phyloP scores from a whole-genome alignment of 2,888 invertebrate species.

The Metellina segmentata region DNA sequence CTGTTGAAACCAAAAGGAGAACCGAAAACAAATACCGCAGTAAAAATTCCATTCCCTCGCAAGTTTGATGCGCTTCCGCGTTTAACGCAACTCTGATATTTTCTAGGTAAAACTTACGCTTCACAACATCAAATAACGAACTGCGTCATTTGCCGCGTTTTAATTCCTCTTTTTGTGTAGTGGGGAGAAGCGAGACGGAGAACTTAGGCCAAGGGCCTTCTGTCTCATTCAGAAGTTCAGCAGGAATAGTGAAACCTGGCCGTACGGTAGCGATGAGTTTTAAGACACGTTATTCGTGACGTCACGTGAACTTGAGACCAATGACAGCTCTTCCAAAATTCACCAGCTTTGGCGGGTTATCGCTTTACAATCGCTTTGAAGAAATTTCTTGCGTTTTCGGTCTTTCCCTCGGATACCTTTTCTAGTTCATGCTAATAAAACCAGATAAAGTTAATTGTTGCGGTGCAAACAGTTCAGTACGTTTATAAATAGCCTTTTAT shows the following conservation, averaged over 20 bases:
- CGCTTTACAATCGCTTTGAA: not conserved
- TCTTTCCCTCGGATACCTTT: too few species aligned
- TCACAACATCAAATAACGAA: slow-evolving; percentile 31
- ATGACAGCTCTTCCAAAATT: slow-evolving; percentile 44
- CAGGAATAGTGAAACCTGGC: slow-evolving; percentile 35
- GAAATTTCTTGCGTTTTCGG: too few species aligned
- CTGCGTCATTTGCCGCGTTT: not conserved
- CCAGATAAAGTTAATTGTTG: too few species aligned
- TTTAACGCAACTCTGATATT: not conserved
- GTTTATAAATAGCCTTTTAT: too few species aligned
- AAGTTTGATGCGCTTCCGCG: not conserved
- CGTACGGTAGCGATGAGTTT: slow-evolving; percentile 57
- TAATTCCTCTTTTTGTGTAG: slow-evolving; percentile 1
- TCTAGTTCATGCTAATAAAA: too few species aligned
- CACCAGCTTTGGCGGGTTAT: slow-evolving; percentile 46
- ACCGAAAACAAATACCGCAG: slow-evolving; percentile 14
- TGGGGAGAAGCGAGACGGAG: too few species aligned
- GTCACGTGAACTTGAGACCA: slow-evolving; percentile 72
- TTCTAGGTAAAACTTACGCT: slow-evolving; percentile 1
- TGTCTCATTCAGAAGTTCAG: too few species aligned
- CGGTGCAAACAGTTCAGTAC: too few species aligned
- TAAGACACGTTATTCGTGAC: slow-evolving; percentile 57
- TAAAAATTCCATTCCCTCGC: slow-evolving; percentile 40
- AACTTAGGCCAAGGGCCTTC: too few species aligned
- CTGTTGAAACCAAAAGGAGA: slow-evolving; percentile 20